Evolutionary conservation across 2,888 invertebrate genomes (phyloP), one percentile per base, ranked within the genome.

Genomic region (Pachliopta kotzebuea): DNA sequence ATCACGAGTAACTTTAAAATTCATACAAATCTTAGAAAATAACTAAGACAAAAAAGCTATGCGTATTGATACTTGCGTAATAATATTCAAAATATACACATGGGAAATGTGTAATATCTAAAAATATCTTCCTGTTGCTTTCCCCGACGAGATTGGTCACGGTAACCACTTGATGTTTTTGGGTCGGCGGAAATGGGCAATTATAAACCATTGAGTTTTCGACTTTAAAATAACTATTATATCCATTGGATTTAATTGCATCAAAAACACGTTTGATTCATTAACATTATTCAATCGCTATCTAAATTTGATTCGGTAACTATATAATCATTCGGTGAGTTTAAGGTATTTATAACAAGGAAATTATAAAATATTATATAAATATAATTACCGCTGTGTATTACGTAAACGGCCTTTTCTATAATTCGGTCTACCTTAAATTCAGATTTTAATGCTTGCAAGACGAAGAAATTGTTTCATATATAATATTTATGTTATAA

Each of bases 141-240:
- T 54, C 54, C 26, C 55, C 45, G 53, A 45, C 20, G 24, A 55
- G 45, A 54, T 55, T 45, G 11, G 61, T 24, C 55, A 55, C 55
- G 45, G 26, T 45, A 26, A 20, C 26, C 54, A 61, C 55, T 55
- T 55, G 54, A 60, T 24, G 53, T 26, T 60, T 60, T 42, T 53
- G 37, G 42, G 53, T 53, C 42, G 53, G 21, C 54, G 59, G 60
- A 60, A 60, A 60, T 56, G 17, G 56, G 26, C 65, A 52, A 56
- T 65, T 60, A 65, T 37, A 52, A 31, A n/a, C 50, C 14, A 56
- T 56, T 56, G 52, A 53, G 37, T 26, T 37, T 24, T 18, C 18
- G 20, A 60, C 50, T 52, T 64, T 24, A 50, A 63, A 63, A 60
- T 49, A 64, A 64, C 49, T 23, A 21, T 21, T 29, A 45, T 59